phyloP scores from a whole-genome alignment of 1,140 invertebrate species.

The Eubasilissa regina region DNA sequence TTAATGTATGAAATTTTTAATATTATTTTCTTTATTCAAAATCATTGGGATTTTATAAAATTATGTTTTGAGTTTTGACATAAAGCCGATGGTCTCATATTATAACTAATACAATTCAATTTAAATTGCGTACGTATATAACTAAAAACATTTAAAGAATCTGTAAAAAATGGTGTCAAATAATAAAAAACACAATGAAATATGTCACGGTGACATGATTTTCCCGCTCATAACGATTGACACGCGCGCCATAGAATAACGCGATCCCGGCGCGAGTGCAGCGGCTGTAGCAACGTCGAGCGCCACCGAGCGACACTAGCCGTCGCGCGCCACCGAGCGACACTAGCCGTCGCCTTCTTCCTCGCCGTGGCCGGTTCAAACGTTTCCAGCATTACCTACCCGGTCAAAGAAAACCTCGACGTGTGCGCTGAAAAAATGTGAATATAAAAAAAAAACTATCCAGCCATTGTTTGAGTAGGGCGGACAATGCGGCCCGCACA shows the following conservation, averaged over 20 bases:
- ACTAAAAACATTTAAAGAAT: too few species aligned
- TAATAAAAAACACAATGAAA: background rate
- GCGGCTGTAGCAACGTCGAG: too few species aligned
- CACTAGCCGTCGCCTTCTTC: slow-evolving; percentile 17
- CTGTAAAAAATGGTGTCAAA: background rate
- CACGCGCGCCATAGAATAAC: background rate
- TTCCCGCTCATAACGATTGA: slow-evolving; percentile 13
- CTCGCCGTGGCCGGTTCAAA: slow-evolving; percentile 44
- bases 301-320: too few species aligned
- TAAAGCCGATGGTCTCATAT: too few species aligned
- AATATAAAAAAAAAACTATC: slow-evolving; percentile 55
- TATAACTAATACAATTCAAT: too few species aligned
- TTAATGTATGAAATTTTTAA: too few species aligned
- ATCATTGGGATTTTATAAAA: too few species aligned
- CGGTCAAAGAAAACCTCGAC: slow-evolving; percentile 54
- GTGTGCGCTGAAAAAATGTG: slow-evolving; percentile 37
- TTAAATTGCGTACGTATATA: too few species aligned
- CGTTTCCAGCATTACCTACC: slow-evolving; percentile 39
- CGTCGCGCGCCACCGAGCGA: too few species aligned
- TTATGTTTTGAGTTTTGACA: too few species aligned
- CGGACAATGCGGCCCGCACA: slow-evolving; percentile 58
- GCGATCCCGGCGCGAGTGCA: background rate
- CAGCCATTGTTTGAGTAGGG: slow-evolving; percentile 56
- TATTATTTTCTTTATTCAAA: too few species aligned
- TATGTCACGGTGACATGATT: background rate